These are phyloP conservation scores for Lithobates sylvaticus DNA, from an alignment of 2,797 vertebrate species.

Conservation along the genomic window DNA sequence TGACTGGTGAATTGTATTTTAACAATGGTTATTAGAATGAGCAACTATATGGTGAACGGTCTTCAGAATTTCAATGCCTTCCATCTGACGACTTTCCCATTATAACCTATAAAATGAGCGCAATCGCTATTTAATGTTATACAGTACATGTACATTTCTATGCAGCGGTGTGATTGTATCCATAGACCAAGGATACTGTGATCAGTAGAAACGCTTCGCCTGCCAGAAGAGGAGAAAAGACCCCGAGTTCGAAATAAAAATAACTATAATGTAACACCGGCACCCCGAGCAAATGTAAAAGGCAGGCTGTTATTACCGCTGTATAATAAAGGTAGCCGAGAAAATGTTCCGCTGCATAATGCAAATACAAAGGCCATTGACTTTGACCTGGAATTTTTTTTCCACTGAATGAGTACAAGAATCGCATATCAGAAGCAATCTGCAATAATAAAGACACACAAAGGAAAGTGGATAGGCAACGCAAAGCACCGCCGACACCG, in stretches of 20 bases:
- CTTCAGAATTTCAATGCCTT: background rate
- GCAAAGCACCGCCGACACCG: background rate
- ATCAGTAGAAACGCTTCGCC: constrained; percentile 8
- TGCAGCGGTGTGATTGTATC: no score
- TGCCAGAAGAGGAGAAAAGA: background rate
- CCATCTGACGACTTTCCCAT: background rate
- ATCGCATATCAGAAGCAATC: constrained; percentile 11
- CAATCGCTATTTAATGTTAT: no score
- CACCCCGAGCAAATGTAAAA: background rate
- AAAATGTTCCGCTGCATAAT: background rate
- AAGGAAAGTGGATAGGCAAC: background rate
- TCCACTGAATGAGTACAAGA: constrained; percentile 12
- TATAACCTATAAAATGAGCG: no score
- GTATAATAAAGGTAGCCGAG: constrained; percentile 8
- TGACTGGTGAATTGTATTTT: no score
- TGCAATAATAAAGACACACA: background rate
- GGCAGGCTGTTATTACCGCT: background rate
- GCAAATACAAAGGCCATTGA: constrained; percentile 14
- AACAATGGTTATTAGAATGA: background rate
- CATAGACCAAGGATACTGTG: background rate
- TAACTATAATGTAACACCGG: background rate
- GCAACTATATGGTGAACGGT: background rate
- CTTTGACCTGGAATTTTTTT: constrained; percentile 26
- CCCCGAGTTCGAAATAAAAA: background rate
- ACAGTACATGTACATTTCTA: no score